Conservation (phyloP, 2,113 vertebrate genomes). For the Procapra przewalskii region DNA sequence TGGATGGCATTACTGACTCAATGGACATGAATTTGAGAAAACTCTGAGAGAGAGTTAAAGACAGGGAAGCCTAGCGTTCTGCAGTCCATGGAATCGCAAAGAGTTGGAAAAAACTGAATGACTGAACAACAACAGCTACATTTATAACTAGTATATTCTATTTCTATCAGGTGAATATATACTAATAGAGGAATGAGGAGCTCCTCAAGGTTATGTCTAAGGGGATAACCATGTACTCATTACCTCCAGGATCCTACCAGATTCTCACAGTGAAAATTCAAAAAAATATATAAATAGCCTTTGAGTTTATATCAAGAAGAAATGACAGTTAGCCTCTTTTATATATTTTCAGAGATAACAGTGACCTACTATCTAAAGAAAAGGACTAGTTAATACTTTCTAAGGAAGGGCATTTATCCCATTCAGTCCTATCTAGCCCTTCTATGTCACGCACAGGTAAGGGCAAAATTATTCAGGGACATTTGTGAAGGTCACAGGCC, state of each 20-base stretch:
- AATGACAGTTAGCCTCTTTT: not conserved
- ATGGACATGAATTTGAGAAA: not conserved
- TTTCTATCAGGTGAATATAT: not conserved
- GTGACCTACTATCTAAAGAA: not conserved
- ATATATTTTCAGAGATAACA: not conserved
- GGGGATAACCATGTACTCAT: not conserved
- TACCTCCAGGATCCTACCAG: not conserved
- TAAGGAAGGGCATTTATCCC: accelerated
- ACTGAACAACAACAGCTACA: not conserved
- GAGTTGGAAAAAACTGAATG: not conserved
- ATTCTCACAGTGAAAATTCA: not conserved
- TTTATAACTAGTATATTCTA: not conserved
- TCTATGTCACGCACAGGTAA: not conserved
- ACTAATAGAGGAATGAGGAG: not conserved
- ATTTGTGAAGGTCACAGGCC: not conserved
- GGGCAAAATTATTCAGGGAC: not conserved
- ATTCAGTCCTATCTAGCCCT: not conserved
- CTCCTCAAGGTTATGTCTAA: not conserved
- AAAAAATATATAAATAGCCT: not conserved
- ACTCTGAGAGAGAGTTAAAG: not conserved
- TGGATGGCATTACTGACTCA: not conserved
- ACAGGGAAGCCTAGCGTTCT: not conserved
- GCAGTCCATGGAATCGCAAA: not conserved
- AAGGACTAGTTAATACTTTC: not conserved
- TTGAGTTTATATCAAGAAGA: not conserved